Conservation (phyloP, 1,140 invertebrate genomes). For the Pararge aegeria region DNA sequence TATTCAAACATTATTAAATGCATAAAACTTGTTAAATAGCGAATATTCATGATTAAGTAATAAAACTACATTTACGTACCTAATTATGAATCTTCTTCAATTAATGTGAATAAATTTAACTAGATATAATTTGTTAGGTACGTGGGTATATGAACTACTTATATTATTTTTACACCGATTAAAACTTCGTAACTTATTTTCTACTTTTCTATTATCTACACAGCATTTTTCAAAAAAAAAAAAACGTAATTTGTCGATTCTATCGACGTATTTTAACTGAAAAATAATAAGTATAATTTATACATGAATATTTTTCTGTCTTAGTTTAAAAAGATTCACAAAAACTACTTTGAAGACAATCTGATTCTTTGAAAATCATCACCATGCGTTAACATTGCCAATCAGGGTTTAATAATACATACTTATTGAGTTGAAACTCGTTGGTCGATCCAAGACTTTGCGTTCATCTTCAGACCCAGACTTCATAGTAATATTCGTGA, state of each 20-base stretch:
- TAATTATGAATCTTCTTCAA: not conserved
- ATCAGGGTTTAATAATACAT: too few species aligned
- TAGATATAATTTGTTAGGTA: constrained; percentile 2
- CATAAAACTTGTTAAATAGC: too few species aligned
- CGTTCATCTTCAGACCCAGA: too few species aligned
- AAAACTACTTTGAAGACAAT: too few species aligned
- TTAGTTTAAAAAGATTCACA: too few species aligned
- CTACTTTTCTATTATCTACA: constrained; percentile 80
- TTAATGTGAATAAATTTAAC: not conserved
- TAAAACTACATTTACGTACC: too few species aligned
- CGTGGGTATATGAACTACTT: constrained; percentile 72
- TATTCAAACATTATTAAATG: not conserved
- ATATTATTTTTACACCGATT: constrained; percentile 23
- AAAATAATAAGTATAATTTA: not conserved
- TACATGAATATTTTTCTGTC: not conserved
- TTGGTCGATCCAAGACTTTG: too few species aligned
- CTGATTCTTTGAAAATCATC: too few species aligned
- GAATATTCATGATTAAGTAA: too few species aligned
- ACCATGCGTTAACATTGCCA: too few species aligned
- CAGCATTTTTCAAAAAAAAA: constrained; percentile 66
- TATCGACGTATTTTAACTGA: constrained; percentile 15
- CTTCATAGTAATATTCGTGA: too few species aligned
- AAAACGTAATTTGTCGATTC: constrained; percentile 21
- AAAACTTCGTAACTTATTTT: constrained; percentile 30
- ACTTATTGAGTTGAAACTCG: too few species aligned